phyloP scores from a whole-genome alignment of 2,888 invertebrate genomes.

The Gisinianus flammeolus region DNA sequence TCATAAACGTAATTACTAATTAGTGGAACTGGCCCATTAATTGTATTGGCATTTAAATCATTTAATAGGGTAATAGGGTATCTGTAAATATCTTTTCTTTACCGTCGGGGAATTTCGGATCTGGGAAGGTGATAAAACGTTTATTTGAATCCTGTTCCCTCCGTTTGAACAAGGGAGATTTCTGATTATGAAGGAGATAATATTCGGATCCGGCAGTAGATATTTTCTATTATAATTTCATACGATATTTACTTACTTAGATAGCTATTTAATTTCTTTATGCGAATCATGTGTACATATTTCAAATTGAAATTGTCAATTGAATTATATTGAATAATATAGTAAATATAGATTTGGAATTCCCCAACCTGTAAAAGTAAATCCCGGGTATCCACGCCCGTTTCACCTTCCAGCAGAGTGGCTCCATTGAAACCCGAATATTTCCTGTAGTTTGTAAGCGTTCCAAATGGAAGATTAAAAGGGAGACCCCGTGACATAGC shows the following conservation, averaged over 20 bases:
- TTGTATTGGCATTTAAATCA: too few species aligned
- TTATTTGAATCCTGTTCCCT: not conserved
- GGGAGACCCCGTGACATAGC: not conserved
- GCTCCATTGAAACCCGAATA: not conserved
- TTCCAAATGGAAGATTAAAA: not conserved
- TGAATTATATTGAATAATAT: too few species aligned
- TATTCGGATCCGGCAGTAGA: not conserved
- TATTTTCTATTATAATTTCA: too few species aligned
- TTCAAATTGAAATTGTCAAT: too few species aligned
- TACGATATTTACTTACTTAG: too few species aligned
- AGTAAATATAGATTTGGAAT: too few species aligned
- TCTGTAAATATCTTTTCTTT: too few species aligned
- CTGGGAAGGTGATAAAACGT: slow-evolving; percentile 20
- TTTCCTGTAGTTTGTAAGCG: not conserved
- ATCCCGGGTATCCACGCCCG: not conserved
- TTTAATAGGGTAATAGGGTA: too few species aligned
- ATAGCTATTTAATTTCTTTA: too few species aligned
- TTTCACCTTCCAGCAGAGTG: not conserved
- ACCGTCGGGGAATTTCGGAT: slow-evolving; percentile 10
- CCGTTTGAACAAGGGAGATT: not conserved
- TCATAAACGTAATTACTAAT: too few species aligned
- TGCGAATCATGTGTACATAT: too few species aligned
- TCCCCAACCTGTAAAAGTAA: slow-evolving; percentile 18
- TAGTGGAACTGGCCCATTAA: too few species aligned
- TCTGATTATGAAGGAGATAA: not conserved